Percentiles rank a stretch among this genome's conserved stretches.
Conservation (phyloP, 2,797 vertebrate species). For the Molossus molossus region DNA sequence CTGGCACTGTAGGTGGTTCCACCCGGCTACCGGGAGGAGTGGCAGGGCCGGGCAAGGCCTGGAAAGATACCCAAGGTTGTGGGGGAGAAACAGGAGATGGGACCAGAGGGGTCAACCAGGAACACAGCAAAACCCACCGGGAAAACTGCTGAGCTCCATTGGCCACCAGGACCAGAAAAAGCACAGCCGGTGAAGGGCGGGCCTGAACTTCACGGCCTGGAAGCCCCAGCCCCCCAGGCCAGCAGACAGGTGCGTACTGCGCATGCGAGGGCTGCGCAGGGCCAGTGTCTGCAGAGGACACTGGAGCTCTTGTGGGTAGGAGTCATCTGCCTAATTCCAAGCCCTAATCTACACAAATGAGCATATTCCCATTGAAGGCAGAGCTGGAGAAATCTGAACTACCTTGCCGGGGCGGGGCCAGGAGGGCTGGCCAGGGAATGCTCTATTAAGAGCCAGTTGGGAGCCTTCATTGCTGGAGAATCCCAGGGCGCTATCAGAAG, state of each 20-base stretch:
- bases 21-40: background rate
- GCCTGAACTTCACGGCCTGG: background rate
- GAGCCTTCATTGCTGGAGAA: background rate
- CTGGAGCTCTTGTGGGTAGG: background rate
- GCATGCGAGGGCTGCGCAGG: background rate
- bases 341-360: background rate
- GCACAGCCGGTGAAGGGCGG: background rate
- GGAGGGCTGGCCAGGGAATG: background rate
- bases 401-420: background rate
- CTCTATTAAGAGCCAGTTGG: too few relatives aligned
- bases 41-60: background rate
- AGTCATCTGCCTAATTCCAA: background rate
- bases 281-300: background rate
- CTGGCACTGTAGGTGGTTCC: background rate
- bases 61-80: background rate
- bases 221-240: background rate
- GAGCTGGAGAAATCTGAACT: background rate
- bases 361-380: background rate
- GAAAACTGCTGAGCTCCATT: accelerated
- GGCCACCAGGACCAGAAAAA: background rate
- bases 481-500: background rate
- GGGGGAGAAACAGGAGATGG: background rate
- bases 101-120: too few relatives aligned
- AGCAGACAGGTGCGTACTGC: too few relatives aligned
- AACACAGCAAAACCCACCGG: background rate